These are phyloP conservation scores for Apodemia duryi DNA, from an alignment of 2,888 invertebrate species.

Conservation along the genomic window DNA sequence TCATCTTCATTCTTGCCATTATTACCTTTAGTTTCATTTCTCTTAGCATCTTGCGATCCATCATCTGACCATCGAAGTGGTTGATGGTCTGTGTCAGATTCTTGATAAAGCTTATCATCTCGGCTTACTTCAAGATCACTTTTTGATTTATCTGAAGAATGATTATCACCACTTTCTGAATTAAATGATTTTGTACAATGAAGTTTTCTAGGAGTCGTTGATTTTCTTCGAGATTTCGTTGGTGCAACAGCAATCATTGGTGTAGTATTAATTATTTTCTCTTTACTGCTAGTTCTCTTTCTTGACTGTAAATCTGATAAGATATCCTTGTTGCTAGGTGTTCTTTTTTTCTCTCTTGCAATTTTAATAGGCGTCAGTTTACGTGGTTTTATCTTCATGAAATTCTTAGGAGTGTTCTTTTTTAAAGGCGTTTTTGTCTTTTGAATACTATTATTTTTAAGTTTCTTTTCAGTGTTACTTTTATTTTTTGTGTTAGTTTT, in stretches of 20 bases:
- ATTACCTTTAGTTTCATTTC: conserved; percentile 32
- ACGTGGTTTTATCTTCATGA: conserved; percentile 64
- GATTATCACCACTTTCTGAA: conserved; percentile 49
- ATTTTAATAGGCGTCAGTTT: conserved; percentile 50
- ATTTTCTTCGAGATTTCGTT: conserved; percentile 70
- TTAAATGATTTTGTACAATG: conserved; percentile 57
- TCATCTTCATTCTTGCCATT: conserved; percentile 45
- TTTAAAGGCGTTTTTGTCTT: conserved; percentile 42
- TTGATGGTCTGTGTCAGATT: conserved; percentile 58
- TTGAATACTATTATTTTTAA: conserved; percentile 19
- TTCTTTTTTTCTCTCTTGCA: conserved; percentile 18
- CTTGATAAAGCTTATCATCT: conserved; percentile 35
- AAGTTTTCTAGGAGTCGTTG: conserved; percentile 70
- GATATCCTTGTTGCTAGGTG: conserved; percentile 3
- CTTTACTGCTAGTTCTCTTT: conserved; percentile 45
- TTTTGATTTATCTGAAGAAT: conserved; percentile 44
- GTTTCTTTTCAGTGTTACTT: conserved; percentile 20
- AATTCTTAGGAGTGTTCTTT: conserved; percentile 50
- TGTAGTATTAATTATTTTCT: conserved; percentile 35
- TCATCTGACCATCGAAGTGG: conserved; percentile 65
- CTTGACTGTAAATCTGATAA: conserved; percentile 26
- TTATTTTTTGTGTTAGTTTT: conserved; percentile 35
- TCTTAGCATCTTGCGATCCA: conserved; percentile 55
- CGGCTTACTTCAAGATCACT: conserved; percentile 32
- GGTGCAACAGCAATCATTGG: conserved; percentile 39